Base-by-base conservation (phyloP, 2,888 invertebrate genomes). In the Tethea ocularis region DNA sequence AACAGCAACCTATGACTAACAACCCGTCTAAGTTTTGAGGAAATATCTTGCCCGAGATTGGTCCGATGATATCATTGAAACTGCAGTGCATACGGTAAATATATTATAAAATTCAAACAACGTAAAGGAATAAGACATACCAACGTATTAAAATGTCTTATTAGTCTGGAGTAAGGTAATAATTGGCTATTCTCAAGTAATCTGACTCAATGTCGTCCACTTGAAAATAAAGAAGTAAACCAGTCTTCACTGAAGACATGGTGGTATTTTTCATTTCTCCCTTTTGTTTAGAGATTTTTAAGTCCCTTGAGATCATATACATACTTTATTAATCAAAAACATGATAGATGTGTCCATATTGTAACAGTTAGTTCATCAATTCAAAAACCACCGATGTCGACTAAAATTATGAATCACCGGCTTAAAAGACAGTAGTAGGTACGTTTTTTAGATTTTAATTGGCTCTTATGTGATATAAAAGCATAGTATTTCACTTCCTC, bases 401-500 rank as follows among this genome's bases (percentile, higher is more conserved):
- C 57, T 17, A 33, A 46, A 59, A 51, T 29, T 23, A 51, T 59
- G 52, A 59, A 58, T 56, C 57, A 36, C 33, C 10, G 20, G 38
- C 57, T 61, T 61, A 24, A 60, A 38, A 59, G 51, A 60, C n/a
- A n/a, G 59, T 57, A 54, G 15, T 57, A 63, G n/a, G n/a, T n/a
- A 61, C 33, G 22, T 46, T 1, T 46, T 46, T 15, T 10, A 46
- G 20, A 73, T 67, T 78, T 69, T 85, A 85, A 88, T 86, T 84
- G 80, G 74, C 68, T 68, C 65, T 72, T 65, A 58, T 64, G 74
- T 73, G 72, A 74, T 65, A 78, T 76, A 69, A 64, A 62, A 74
- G 72, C 66, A 38, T 73, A 72, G 63, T 66, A 63, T 75, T 78
- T 74, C 74, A 75, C 74, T 81, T 78, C 76, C 79, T 77, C 63